Evolutionary conservation across 2,113 vertebrate species (phyloP).

Genomic region (Xenopus borealis): DNA sequence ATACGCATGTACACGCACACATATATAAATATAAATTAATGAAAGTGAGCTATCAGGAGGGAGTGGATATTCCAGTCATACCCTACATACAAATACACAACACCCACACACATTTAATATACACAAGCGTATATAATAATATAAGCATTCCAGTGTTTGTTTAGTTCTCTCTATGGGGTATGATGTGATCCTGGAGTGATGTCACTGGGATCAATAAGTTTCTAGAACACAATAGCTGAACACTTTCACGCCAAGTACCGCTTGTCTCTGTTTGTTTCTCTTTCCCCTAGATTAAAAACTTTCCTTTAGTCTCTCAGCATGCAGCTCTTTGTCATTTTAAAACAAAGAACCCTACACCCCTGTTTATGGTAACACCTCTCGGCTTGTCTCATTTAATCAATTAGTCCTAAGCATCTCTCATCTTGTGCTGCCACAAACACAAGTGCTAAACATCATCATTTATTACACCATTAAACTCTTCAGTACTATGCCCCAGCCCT

Average conservation of each 20-base stretch:
- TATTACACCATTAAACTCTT: constrained; percentile 10
- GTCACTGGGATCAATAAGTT: constrained; percentile 6
- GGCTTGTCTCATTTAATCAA: neutral
- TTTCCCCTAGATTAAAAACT: neutral
- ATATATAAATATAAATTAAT: neutral
- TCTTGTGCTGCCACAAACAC: neutral
- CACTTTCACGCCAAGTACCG: neutral
- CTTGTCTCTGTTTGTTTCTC: neutral
- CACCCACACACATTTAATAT: neutral
- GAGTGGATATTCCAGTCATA: no score
- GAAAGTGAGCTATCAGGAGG: neutral
- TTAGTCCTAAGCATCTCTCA: constrained; percentile 9
- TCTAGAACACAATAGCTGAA: constrained; percentile 2
- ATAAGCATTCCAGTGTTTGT: neutral
- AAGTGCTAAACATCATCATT: neutral
- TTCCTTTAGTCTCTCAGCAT: neutral
- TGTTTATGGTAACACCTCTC: neutral
- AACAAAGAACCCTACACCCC: neutral
- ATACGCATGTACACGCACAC: neutral
- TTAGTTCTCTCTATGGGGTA: neutral
- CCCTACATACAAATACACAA: neutral
- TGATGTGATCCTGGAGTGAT: constrained; percentile 9
- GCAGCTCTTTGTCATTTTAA: neutral
- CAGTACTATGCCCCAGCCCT: neutral
- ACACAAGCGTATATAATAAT: no score